Evolutionary conservation across 2,113 vertebrate species (phyloP), one percentile per base, ranked within the genome.

Genomic region (Dasyprocta punctata): DNA sequence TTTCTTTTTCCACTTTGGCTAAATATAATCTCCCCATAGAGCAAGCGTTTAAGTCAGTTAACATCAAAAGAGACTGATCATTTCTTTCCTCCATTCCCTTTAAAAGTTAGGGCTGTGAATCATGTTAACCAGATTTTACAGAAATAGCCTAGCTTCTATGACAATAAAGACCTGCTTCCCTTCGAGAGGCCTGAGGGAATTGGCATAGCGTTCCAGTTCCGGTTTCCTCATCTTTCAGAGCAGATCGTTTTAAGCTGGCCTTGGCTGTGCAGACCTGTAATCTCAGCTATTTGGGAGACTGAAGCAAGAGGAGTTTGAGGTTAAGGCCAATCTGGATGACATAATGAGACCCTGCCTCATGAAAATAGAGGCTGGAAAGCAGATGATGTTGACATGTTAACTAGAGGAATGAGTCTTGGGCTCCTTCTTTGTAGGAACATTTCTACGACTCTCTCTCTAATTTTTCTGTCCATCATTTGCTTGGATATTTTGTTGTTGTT

Each of bases 51-150:
- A 90, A 78, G 82, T 12, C 19, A 38, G 67, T 95, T 93, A 75
- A 69, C 20, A 38, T 73, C 30, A 63, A 71, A 92, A 86, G 24
- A 69, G 7, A 78, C 7, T 14, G 47, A 77, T 85, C 52, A 75
- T 84, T 47, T 84, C 52, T 88, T 41, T 92, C 13, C 28, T 90
- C 1, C 9, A 86, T 94, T 90, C 49, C 91, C 28, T 87, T 96
- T 92, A 60, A 93, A 86, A 89, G 41, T 71, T 69, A 58, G 44
- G 28, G 20, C 33, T 94, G 90, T 47, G 38, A 87, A 90, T 85
- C 83, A 96, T 20, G 56, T 69, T 71, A 67, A 47, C 60, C 9
- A 81, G 61, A 22, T 69, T 92, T 78, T 78, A 73, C 26, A 93
- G 36, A 94, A 77, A 78, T 75, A 5, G 26, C 65, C 30, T 82